Base-by-base conservation (phyloP, 1,140 invertebrate genomes). In the Oscheius sp. region DNA sequence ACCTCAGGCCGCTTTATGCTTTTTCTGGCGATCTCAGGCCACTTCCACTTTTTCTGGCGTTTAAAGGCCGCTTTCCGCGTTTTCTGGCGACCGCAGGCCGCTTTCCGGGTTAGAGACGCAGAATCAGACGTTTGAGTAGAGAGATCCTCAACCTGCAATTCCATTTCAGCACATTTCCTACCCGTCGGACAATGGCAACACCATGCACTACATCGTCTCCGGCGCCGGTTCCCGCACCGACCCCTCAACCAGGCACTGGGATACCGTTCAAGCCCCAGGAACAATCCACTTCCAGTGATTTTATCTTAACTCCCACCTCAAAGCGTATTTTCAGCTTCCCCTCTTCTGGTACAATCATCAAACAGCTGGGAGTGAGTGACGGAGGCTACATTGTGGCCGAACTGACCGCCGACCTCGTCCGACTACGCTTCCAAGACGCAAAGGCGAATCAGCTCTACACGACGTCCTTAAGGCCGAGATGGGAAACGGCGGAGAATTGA, bases 141-240 rank as follows among this genome's bases (percentile, higher is more conserved):
- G 23, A 59, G 23, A n/a, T n/a, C n/a, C n/a, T n/a, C n/a, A n/a
- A n/a, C n/a, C n/a, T n/a, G n/a, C n/a, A n/a, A n/a, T n/a, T n/a
- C n/a, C n/a, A n/a, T 70, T 70, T 62, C 58, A 62, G 69, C 69
- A 71, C 20, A 61, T 71, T 3, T 26, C 23, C 3, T 71, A 42
- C 26, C 23, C 34, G 23, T 36, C 36, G 28, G 32, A 49, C 20
- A 31, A 13, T 1, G 62, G 29, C 20, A 58, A 58, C 29, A 73
- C 49, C 2, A 68, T 81, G 35, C 20, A 81, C 36, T 81, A 83
- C 59, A 58, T 84, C 59, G 71, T 84, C 1, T 78, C 66, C 10
- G 80, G 74, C 20, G 81, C 79, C 4, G 81, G 67, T 29, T 81
- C 80, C 15, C 68, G 71, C 3, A 35, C 75, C 13, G 82, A 83